Conservation (phyloP, 2,888 invertebrate species). For the Bhutanitis thaidina region DNA sequence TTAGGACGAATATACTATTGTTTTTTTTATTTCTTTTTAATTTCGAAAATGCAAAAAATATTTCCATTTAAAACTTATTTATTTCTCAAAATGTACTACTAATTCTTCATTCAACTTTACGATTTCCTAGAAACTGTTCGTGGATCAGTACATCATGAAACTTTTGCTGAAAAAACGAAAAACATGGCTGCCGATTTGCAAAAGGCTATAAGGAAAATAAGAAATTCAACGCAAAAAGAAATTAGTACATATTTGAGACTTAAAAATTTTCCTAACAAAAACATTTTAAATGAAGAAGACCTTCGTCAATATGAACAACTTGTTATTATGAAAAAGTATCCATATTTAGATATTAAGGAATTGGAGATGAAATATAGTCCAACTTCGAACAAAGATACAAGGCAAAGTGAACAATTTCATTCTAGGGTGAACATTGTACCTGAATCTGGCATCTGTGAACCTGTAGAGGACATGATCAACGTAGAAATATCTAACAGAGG, state of each 20-base stretch:
- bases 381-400: constrained; percentile 38
- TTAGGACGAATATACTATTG: no score
- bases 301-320: constrained; percentile 59
- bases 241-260: constrained; percentile 13
- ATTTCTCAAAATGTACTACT: no score
- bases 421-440: constrained; percentile 34
- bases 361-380: constrained; percentile 53
- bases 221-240: constrained; percentile 12
- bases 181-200: constrained; percentile 1
- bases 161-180: background rate
- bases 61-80: no score
- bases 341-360: constrained; percentile 62
- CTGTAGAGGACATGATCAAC: constrained; percentile 45
- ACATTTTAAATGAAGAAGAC: constrained; percentile 46
- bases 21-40: no score
- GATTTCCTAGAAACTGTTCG: constrained; percentile 4
- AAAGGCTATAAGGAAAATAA: constrained; percentile 31
- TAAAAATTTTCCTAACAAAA: constrained; percentile 28
- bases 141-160: background rate
- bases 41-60: no score
- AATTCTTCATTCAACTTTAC: no score
- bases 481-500: constrained; percentile 68
- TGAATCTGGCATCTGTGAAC: constrained; percentile 50
- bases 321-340: constrained; percentile 71
- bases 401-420: constrained; percentile 44